A percentile compares a stretch with the other conserved stretches of the same genome.
Conservation (phyloP, 2,113 vertebrate genomes). For the Cebus imitator region DNA sequence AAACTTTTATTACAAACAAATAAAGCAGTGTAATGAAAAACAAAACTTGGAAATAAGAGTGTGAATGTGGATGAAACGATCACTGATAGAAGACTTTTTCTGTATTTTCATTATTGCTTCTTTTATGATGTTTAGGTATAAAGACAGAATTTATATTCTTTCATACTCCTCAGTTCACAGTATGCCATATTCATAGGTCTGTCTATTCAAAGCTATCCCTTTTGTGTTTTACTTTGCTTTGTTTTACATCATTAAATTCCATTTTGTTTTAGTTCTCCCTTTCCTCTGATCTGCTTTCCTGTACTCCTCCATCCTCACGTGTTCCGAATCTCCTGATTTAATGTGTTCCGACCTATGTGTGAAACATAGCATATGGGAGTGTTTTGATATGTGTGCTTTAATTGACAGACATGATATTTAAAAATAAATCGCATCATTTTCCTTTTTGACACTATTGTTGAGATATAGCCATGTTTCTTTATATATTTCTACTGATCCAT, state of each 20-base stretch:
- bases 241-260: neutral
- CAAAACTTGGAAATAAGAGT: neutral
- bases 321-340: neutral
- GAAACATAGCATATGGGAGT: neutral
- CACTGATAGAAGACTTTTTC: neutral
- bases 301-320: neutral
- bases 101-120: neutral
- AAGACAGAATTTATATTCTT: neutral
- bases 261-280: neutral
- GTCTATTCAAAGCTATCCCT: neutral
- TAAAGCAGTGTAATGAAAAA: neutral
- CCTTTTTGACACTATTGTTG: neutral
- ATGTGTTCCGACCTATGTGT: neutral
- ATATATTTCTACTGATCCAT: neutral
- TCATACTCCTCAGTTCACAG: neutral
- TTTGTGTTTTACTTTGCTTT: neutral
- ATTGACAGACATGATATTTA: neutral
- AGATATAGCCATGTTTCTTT: neutral
- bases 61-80: neutral
- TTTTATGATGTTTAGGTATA: neutral
- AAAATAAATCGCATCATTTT: neutral
- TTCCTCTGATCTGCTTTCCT: neutral
- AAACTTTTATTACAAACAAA: neutral
- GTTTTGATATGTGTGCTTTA: neutral
- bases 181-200: neutral